phyloP scores from a whole-genome alignment of 2,888 invertebrate genomes.

The Xylophagus ater region DNA sequence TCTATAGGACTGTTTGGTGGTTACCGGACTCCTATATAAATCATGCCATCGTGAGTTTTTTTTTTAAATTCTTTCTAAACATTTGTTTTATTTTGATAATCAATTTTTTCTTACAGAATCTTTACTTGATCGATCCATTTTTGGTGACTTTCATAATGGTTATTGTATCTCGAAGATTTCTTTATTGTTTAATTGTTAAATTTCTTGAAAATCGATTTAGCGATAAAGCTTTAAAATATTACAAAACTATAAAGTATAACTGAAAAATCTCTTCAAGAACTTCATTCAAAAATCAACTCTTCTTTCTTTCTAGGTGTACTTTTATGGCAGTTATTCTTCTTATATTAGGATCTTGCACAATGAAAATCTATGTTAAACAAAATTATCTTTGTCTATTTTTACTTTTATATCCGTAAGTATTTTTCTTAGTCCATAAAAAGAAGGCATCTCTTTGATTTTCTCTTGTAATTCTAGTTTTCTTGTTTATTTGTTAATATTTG shows the following conservation, averaged over 20 bases:
- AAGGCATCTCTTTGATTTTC: not conserved
- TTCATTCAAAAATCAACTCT: too few species aligned
- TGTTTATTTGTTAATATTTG: slow-evolving; percentile 72
- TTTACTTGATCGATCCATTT: slow-evolving; percentile 85
- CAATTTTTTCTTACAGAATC: slow-evolving; percentile 59
- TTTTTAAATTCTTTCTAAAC: not conserved
- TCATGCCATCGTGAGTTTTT: slow-evolving; percentile 65
- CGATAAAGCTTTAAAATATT: slow-evolving; percentile 30
- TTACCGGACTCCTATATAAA: slow-evolving; percentile 81
- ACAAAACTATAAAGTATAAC: slow-evolving; percentile 22
- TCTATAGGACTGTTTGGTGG: slow-evolving; percentile 97
- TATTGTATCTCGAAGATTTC: slow-evolving; percentile 66
- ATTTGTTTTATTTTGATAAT: not conserved
- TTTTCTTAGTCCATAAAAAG: not conserved
- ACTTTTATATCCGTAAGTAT: slow-evolving; percentile 81
- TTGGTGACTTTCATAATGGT: slow-evolving; percentile 74
- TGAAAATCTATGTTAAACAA: slow-evolving; percentile 62
- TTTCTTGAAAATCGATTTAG: slow-evolving; percentile 43
- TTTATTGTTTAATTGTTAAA: slow-evolving; percentile 51
- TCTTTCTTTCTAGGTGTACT: slow-evolving; percentile 44
- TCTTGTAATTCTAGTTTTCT: slow-evolving; percentile 45
- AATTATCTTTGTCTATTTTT: slow-evolving; percentile 70
- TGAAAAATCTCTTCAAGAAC: too few species aligned
- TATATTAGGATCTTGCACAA: slow-evolving; percentile 55
- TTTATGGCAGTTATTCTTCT: slow-evolving; percentile 51